Conservation (phyloP, 1,140 invertebrate genomes). For the Papilio helenus region DNA sequence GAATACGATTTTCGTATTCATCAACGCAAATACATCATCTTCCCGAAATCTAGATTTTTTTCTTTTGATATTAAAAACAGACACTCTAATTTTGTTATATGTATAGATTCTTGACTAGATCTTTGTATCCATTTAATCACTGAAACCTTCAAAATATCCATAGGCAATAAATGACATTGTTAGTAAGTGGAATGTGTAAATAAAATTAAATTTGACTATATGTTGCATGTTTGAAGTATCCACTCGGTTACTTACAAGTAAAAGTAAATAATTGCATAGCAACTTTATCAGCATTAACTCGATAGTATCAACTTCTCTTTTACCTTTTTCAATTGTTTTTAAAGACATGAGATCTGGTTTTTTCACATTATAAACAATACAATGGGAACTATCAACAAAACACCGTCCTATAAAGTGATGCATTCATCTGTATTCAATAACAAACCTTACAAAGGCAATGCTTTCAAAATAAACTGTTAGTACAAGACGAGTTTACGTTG, state of each 20-base stretch:
- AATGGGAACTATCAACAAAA: not conserved
- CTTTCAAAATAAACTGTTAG: slow-evolving; percentile 14
- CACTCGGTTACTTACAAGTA: not conserved
- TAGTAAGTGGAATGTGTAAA: no score
- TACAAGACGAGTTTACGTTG: slow-evolving; percentile 6
- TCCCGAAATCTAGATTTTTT: no score
- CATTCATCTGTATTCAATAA: slow-evolving; percentile 8
- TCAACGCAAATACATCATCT: no score
- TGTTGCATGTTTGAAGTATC: not conserved
- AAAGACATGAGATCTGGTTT: not conserved
- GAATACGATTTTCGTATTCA: no score
- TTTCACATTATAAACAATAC: slow-evolving; percentile 6
- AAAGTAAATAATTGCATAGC: no score
- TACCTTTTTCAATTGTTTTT: not conserved
- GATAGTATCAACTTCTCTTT: not conserved
- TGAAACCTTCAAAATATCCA: no score
- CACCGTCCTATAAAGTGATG: not conserved
- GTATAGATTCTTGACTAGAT: no score
- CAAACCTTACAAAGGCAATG: slow-evolving; percentile 5
- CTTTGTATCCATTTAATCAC: no score
- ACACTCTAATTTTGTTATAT: no score
- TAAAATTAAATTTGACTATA: no score
- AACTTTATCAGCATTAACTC: not conserved
- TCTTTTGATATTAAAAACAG: no score
- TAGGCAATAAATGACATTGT: no score